Evolutionary conservation across 2,113 vertebrate genomes (phyloP), one percentile per base, ranked within the genome.

Genomic region (Cyphomyrus plagiostoma): DNA sequence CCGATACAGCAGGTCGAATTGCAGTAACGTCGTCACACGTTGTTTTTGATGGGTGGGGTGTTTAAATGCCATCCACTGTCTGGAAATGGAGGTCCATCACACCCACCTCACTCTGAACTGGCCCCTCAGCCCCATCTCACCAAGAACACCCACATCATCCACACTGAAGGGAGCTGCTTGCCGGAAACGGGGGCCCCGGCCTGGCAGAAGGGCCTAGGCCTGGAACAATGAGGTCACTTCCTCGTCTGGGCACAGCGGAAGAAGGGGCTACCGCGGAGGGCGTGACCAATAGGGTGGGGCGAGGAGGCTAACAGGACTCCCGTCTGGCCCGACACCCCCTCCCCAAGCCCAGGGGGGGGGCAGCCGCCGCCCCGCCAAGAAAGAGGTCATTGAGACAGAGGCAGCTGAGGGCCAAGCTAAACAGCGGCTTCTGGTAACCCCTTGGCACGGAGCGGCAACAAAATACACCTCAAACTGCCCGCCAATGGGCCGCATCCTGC

Each of bases 361-460:
- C 11, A 15, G 0, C 92, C 93, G 4, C 91, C 90, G 13, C 17
- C 48, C 66, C 89, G 90, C 90, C 91, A 95, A 96, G 93, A 96
- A 96, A 96, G 95, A 90, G 93, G 92, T 93, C 94, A 95, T 96
- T 96, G 94, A 96, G 90, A 90, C 91, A 89, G 66, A 26, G 89
- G 3, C 30, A 66, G 45, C 89, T 74, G 90, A 88, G 88, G 86
- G 95, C 95, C 96, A 96, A 96, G 92, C 93, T 93, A 94, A 96
- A 95, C 94, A 96, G 93, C 92, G 92, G 94, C 92, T 96, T 96
- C 94, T 95, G 95, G 95, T 95, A 96, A 96, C 92, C 93, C 89
- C 92, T 93, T 95, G 94, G 95, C 94, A 91, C 45, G 19, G 84
- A 53, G 52, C 42, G 23, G 77, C 86, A 91, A 56, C 82, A 62